Evolutionary conservation across 2,113 vertebrate species (phyloP), one percentile per base, ranked within the genome.

Genomic region (Malurus cyaneus): DNA sequence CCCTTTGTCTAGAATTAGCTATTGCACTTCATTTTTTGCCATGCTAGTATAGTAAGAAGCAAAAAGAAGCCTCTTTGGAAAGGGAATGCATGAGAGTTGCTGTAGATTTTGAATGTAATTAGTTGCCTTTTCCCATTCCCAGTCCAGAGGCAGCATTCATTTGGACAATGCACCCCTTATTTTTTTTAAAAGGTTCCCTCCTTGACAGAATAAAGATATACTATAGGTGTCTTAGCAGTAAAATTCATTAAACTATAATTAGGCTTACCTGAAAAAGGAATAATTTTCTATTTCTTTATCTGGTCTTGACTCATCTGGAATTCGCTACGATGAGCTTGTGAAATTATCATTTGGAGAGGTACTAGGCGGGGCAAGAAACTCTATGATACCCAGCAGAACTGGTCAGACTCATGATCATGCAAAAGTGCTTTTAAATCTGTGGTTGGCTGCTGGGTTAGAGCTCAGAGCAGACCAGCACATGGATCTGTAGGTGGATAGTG

Each of bases 31-130:
- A 64, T 57, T 83, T 96, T 89, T 95, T 81, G 69, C 90, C 56
- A 47, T 31, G 89, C 39, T 86, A 62, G 65, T 77, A 19, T 70
- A 83, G n/a, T 66, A 86, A 77, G 80, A 57, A 91, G 59, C 79
- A 66, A 86, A 60, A 86, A 57, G 57, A 64, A 88, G 94, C 94
- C 80, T 93, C 70, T 81, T 83, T 39, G 80, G 85, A 78, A 96
- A 93, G 83, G 93, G 92, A 95, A 61, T 52, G 95, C 96, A 87
- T 93, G 96, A 80, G 86, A 76, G 66, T 85, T 66, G 84, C 92
- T 92, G 89, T 95, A 92, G 91, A 14, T 92, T 90, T 82, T 89
- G 95, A 94, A 97, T 96, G 89, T 96, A 91, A 82, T 92, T 92
- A 93, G 92, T 87, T 94, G 95, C 94, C 94, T 96, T 92, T 90